Base-by-base conservation (phyloP, 2,113 vertebrate species). In the Scolopax mira region DNA sequence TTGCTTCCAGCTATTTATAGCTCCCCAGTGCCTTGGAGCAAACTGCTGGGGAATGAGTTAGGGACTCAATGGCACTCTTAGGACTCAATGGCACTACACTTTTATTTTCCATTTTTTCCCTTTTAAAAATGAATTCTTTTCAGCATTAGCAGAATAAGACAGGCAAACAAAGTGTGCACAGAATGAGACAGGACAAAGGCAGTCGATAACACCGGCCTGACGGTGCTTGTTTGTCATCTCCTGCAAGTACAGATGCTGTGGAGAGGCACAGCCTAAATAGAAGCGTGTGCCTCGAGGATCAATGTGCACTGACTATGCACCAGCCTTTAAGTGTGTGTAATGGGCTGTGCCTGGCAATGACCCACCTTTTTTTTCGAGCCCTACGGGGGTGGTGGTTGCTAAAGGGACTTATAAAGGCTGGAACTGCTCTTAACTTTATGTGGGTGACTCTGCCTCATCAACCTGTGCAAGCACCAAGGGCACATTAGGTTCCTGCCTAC, bases 1-100 rank as follows among this genome's bases (percentile, higher is more conserved):
- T 55, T 82, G 80, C 87, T 72, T 80, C 84, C 89, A 67, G 88
- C 71, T 78, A 39, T 78, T 92, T 78, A 73, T 73, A 93, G 78
- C 46, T 51, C 41, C 42, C 86, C 25, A 55, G 80, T 42, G 79
- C 70, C 88, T 48, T 0, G 4, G 44, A 91, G 70, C 67, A 60
- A 88, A 91, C 64, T 82, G 66, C 92, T 90, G 92, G 80, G 64
- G 30, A 77, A 85, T 6, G 49, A 57, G 27, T 67, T 71, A 48
- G 49, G 41, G 58, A 39, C 62, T 75, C 52, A 27, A 39, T 55
- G 51, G 73, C 67, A 35, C 78, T 72, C 61, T 46, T 49, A 70
- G 72, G 82, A 64, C 58, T 89, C 61, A 51, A 31, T 75, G 82
- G 64, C 92, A 72, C 64, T 62, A 18, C 25, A 71, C 61, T 85